phyloP scores from a whole-genome alignment of 2,888 invertebrate genomes.

The Cynaeus angustus region DNA sequence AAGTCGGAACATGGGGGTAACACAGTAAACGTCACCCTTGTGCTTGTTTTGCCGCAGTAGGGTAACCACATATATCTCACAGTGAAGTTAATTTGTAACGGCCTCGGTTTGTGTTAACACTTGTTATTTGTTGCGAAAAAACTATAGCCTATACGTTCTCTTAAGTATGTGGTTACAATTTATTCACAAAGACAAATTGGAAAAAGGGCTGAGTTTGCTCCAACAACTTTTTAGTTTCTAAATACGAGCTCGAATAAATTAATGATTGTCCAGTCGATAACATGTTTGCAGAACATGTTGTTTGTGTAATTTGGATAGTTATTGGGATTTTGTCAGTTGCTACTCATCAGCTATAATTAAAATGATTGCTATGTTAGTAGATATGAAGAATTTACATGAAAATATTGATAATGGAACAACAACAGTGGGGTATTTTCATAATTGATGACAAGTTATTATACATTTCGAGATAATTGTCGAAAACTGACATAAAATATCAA shows the following conservation, averaged over 20 bases:
- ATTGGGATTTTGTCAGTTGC: slow-evolving; percentile 30
- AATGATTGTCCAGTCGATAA: slow-evolving; percentile 23
- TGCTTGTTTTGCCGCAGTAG: slow-evolving; percentile 58
- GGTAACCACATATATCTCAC: slow-evolving; percentile 62
- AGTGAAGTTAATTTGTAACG: slow-evolving; percentile 61
- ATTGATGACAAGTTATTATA: slow-evolving; percentile 6
- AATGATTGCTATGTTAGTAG: slow-evolving; percentile 22
- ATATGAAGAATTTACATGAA: slow-evolving; percentile 1
- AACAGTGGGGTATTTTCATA: slow-evolving; percentile 2
- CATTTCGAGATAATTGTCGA: neutral
- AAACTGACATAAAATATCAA: neutral
- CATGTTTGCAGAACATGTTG: slow-evolving; percentile 16
- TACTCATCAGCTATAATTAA: slow-evolving; percentile 36
- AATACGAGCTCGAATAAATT: neutral
- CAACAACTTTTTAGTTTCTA: slow-evolving; percentile 3
- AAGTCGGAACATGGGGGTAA: slow-evolving; percentile 54
- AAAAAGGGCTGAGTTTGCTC: slow-evolving; percentile 6
- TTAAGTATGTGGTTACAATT: slow-evolving; percentile 48
- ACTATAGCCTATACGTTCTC: slow-evolving; percentile 56
- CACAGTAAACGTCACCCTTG: slow-evolving; percentile 52
- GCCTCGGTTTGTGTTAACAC: slow-evolving; percentile 56
- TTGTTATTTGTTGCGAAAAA: slow-evolving; percentile 59
- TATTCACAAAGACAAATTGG: slow-evolving; percentile 27
- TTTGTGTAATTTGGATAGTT: slow-evolving; percentile 31
- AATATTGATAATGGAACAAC: neutral